Evolutionary conservation across 2,113 vertebrate genomes (phyloP).

Genomic region (Salvelinus alpinus): DNA sequence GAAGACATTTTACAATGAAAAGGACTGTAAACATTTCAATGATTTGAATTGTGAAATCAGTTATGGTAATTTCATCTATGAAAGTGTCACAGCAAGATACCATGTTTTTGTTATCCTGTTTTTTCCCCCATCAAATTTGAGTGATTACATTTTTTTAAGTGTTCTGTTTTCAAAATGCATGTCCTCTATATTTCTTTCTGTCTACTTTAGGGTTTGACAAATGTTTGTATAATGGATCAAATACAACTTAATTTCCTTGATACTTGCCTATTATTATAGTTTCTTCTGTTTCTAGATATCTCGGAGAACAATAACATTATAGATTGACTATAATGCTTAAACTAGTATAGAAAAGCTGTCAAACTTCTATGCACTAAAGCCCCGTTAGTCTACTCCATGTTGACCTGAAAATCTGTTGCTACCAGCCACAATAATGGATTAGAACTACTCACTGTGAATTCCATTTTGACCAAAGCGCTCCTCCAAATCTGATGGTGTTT

Average conservation of each 20-base stretch:
- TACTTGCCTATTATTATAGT: not conserved
- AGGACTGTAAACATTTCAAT: not conserved
- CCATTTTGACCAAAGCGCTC: too few species aligned
- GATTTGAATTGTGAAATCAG: too few species aligned
- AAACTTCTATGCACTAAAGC: not conserved
- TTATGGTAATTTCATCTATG: not conserved
- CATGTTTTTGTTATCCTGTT: too few species aligned
- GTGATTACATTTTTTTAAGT: too few species aligned
- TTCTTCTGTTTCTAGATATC: not conserved
- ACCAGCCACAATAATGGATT: too few species aligned
- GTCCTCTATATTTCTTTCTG: not conserved
- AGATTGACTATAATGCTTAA: not conserved
- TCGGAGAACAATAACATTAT: not conserved
- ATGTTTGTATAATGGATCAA: not conserved
- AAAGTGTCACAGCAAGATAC: not conserved
- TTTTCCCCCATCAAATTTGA: too few species aligned
- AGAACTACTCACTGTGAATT: too few species aligned
- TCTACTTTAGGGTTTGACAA: not conserved
- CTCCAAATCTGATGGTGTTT: too few species aligned
- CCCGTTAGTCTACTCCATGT: not conserved
- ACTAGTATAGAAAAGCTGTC: not conserved
- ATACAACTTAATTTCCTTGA: not conserved
- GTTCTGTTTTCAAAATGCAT: not conserved
- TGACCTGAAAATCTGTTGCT: not conserved
- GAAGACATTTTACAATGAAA: too few species aligned